Percentiles rank a stretch among this genome's conserved stretches.
Evolutionary conservation across 2,113 vertebrate species (phyloP).

Genomic region (Apaloderma vittatum): DNA sequence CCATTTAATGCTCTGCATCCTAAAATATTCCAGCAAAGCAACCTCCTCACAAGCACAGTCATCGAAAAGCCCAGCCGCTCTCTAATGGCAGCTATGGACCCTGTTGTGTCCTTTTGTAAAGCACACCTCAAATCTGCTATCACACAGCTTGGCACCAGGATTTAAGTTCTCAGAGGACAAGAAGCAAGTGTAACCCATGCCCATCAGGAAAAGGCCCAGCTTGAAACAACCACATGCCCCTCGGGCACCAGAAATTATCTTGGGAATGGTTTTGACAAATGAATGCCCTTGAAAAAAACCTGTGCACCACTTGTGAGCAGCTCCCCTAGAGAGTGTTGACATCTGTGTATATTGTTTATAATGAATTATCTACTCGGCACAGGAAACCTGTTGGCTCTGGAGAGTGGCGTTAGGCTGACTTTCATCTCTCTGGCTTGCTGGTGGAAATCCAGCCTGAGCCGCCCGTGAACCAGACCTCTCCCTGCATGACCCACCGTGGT

Average conservation of each 20-base stretch:
- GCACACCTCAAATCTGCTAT: neutral
- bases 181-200: neutral
- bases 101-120: rapidly evolving
- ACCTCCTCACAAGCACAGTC: neutral
- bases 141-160: rapidly evolving
- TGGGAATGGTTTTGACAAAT: neutral
- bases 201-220: rapidly evolving
- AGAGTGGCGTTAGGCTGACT: neutral
- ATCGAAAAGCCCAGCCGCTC: neutral
- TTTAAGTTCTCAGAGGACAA: rapidly evolving
- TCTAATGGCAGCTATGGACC: neutral
- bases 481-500: rapidly evolving
- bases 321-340: neutral
- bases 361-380: neutral
- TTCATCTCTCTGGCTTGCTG: neutral
- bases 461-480: neutral
- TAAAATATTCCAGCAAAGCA: neutral
- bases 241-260: neutral
- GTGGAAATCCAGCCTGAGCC: neutral
- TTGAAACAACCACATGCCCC: neutral
- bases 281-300: conserved; percentile 8
- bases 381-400: neutral
- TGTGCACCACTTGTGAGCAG: neutral
- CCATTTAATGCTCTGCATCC: neutral
- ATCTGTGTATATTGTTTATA: neutral